Evolutionary conservation across 2,888 invertebrate species (phyloP).

Genomic region (Diloba caeruleocephala): DNA sequence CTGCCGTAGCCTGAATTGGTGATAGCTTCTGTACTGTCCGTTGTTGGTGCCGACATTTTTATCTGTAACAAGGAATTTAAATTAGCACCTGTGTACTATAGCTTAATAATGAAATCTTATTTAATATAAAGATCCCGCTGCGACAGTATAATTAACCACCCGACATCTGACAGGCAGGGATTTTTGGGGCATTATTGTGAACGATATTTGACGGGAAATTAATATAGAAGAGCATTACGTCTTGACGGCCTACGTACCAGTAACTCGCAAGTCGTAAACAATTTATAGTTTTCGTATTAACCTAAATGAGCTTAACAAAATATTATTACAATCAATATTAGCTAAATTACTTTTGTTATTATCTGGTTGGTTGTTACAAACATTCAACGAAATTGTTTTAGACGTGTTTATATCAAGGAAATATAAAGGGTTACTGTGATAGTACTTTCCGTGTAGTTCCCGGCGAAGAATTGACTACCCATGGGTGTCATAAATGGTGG

Average conservation of each 20-base stretch:
- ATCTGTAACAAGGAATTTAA: slow-evolving; percentile 73
- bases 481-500: too few relatives aligned
- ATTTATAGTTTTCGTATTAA: slow-evolving; percentile 44
- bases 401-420: too few relatives aligned
- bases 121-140: slow-evolving; percentile 11
- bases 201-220: slow-evolving; percentile 34
- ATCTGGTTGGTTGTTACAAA: too few relatives aligned
- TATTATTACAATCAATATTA: slow-evolving; percentile 21
- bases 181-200: slow-evolving; percentile 34
- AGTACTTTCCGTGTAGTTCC: too few relatives aligned
- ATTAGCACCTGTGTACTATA: slow-evolving; percentile 2
- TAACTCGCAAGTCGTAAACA: slow-evolving; percentile 37
- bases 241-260: slow-evolving; percentile 25
- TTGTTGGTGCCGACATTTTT: slow-evolving; percentile 85
- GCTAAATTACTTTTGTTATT: slow-evolving; percentile 6
- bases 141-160: slow-evolving; percentile 20
- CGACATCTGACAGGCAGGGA: slow-evolving; percentile 20
- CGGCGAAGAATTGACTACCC: too few relatives aligned
- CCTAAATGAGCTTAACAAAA: slow-evolving; percentile 34
- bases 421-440: too few relatives aligned
- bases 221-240: slow-evolving; percentile 29
- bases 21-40: slow-evolving; percentile 88
- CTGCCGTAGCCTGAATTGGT: slow-evolving; percentile 92
- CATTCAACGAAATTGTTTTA: too few relatives aligned
- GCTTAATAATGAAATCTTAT: slow-evolving; percentile 11